Percentiles rank a stretch among this genome's conserved stretches.
Conservation (phyloP, 2,888 invertebrate species). For the Diplolepis rosae region DNA sequence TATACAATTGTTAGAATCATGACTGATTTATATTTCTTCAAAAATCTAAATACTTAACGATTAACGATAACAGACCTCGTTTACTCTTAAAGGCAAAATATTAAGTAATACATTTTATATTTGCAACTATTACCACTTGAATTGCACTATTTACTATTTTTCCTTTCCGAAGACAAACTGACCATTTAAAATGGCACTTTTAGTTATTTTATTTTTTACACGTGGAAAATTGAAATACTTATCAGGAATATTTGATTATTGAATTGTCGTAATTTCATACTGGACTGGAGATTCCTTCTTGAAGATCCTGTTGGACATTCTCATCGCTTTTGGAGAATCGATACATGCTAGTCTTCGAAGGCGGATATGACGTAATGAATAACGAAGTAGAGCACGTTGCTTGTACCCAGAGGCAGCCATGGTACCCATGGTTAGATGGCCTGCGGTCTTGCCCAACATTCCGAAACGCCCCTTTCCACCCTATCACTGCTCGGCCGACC, state of each 20-base stretch:
- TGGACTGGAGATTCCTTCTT: background rate
- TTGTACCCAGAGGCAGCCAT: constrained; percentile 46
- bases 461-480: constrained; percentile 63
- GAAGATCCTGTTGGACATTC: constrained; percentile 12
- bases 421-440: constrained; percentile 53
- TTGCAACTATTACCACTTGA: too few species aligned
- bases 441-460: constrained; percentile 66
- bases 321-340: constrained; percentile 21
- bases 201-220: too few species aligned
- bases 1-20: too few species aligned
- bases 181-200: too few species aligned
- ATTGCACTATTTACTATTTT: too few species aligned
- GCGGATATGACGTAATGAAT: constrained; percentile 32
- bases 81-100: too few species aligned
- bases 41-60: too few species aligned
- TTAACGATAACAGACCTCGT: too few species aligned
- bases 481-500: constrained; percentile 60
- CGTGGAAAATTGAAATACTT: too few species aligned
- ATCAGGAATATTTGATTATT: background rate
- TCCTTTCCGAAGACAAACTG: too few species aligned
- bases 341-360: background rate
- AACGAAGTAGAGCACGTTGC: constrained; percentile 45
- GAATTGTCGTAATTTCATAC: background rate
- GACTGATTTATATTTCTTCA: too few species aligned
- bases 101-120: too few species aligned